phyloP scores from a whole-genome alignment of 2,888 invertebrate genomes.

The Acanthosepion esculentum region DNA sequence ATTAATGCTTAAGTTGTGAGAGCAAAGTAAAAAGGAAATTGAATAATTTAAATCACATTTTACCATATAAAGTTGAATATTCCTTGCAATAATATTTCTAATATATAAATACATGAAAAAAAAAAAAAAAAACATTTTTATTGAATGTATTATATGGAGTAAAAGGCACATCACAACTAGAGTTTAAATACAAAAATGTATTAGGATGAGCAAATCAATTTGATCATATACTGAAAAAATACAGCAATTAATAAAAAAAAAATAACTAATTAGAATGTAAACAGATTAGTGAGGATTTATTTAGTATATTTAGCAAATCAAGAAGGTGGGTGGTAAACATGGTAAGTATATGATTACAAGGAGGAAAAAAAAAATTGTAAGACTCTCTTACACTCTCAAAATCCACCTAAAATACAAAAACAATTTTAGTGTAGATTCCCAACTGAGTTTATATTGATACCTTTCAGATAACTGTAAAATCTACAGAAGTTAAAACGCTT shows the following conservation, averaged over 20 bases:
- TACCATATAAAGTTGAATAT: background rate
- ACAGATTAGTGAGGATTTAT: background rate
- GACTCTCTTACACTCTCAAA: slow-evolving; percentile 49
- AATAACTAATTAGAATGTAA: background rate
- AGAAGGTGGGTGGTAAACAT: background rate
- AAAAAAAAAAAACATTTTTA: too few species aligned
- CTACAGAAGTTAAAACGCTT: background rate
- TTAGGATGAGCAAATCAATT: too few species aligned
- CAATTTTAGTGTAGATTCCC: background rate
- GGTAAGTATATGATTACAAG: background rate
- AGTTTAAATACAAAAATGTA: too few species aligned
- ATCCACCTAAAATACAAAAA: slow-evolving; percentile 50
- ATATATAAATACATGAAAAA: background rate
- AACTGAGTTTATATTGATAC: background rate
- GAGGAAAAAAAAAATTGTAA: too few species aligned
- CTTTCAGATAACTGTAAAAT: background rate
- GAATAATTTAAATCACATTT: background rate
- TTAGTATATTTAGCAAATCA: background rate
- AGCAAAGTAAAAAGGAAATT: background rate
- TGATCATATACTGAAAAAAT: background rate
- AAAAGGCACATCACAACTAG: too few species aligned
- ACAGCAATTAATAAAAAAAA: background rate
- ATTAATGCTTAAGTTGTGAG: background rate
- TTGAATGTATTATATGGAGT: too few species aligned
- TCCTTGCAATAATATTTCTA: background rate